phyloP scores from a whole-genome alignment of 2,888 invertebrate genomes.

The Monopis laevigella region DNA sequence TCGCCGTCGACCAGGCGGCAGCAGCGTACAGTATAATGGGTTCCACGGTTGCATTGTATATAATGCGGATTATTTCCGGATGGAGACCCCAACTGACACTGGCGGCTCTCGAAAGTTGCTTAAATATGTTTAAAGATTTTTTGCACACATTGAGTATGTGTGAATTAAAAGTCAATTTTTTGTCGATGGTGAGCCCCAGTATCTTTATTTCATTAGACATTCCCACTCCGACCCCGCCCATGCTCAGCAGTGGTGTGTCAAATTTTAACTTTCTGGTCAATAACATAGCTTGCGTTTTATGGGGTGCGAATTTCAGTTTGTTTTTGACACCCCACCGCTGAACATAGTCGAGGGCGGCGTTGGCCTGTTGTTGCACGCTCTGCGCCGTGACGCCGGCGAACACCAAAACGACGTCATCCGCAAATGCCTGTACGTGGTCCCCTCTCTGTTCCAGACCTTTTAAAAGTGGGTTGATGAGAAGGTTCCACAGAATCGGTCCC shows the following conservation, averaged over 20 bases:
- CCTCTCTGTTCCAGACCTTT: neutral
- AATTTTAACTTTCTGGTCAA: constrained; percentile 15
- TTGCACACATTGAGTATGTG: constrained; percentile 13
- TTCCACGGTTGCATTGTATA: constrained; percentile 2
- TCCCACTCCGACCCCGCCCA: constrained; percentile 12
- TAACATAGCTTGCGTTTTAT: constrained; percentile 16
- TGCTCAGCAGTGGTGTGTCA: constrained; percentile 15
- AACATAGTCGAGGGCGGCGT: too few relatives aligned
- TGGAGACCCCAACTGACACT: constrained; percentile 4
- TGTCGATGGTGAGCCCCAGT: constrained; percentile 16
- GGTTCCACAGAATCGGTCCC: constrained; percentile 18
- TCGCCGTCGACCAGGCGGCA: neutral
- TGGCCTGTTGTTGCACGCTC: too few relatives aligned
- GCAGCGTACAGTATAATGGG: constrained; percentile 8
- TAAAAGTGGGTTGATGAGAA: constrained; percentile 15
- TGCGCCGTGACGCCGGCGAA: too few relatives aligned
- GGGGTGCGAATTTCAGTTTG: constrained; percentile 16
- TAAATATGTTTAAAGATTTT: constrained; percentile 11
- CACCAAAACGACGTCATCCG: neutral
- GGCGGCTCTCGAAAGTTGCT: neutral
- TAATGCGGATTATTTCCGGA: constrained; percentile 2
- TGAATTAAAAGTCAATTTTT: constrained; percentile 15
- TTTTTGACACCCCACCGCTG: constrained; percentile 17
- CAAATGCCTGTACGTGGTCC: neutral
- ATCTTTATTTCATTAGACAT: constrained; percentile 14